Evolutionary conservation across 2,113 vertebrate genomes (phyloP).

Genomic region (Cricetomys ansorgei): DNA sequence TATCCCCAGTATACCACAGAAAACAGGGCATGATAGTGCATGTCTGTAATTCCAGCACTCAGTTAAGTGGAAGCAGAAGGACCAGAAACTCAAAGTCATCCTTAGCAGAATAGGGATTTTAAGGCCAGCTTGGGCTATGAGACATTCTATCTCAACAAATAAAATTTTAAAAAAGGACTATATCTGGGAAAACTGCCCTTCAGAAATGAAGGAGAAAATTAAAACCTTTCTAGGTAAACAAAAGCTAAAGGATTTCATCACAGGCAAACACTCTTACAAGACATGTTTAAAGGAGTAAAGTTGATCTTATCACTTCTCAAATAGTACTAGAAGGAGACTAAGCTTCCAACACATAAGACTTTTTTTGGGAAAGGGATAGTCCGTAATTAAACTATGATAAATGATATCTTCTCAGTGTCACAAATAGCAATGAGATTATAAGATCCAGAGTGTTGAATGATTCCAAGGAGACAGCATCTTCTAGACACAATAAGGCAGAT

Average conservation of each 20-base stretch:
- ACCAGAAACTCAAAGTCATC: neutral
- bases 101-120: neutral
- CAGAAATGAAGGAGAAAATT: slow-evolving; percentile 8
- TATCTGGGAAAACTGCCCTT: neutral
- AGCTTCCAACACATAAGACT: neutral
- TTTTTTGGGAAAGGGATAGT: neutral
- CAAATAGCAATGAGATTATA: neutral
- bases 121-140: neutral
- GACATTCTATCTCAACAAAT: neutral
- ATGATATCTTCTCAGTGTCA: neutral
- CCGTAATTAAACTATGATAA: neutral
- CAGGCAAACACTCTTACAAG: neutral
- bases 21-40: neutral
- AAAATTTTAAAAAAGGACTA: neutral
- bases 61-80: neutral
- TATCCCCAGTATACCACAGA: neutral
- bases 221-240: neutral
- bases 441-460: neutral
- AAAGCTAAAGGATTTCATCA: slow-evolving; percentile 20
- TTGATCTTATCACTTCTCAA: neutral
- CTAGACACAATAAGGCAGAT: neutral
- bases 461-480: neutral
- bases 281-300: neutral
- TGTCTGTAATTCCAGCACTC: neutral
- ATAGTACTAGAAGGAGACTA: neutral